phyloP scores from a whole-genome alignment of 2,797 vertebrate genomes.

The Salarias fasciatus region DNA sequence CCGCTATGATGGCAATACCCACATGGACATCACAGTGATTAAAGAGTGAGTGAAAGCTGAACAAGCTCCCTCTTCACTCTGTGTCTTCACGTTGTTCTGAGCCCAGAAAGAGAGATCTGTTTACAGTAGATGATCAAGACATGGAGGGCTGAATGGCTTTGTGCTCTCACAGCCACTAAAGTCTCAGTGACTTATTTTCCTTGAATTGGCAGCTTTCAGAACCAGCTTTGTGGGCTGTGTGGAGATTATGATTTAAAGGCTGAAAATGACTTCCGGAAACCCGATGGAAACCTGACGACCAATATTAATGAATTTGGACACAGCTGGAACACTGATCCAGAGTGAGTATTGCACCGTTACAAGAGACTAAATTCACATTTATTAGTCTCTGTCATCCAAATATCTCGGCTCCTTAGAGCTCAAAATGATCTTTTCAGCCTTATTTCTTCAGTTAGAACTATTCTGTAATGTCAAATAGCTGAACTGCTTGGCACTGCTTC shows the following conservation, averaged over 20 bases:
- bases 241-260: slow-evolving; percentile 77
- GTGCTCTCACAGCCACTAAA: too few relatives aligned
- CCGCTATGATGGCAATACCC: slow-evolving; percentile 83
- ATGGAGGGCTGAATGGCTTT: too few relatives aligned
- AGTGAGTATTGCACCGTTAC: slow-evolving; percentile 48
- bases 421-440: too few relatives aligned
- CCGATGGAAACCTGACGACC: slow-evolving; percentile 71
- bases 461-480: too few relatives aligned
- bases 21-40: slow-evolving; percentile 82
- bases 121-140: too few relatives aligned
- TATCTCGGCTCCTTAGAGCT: too few relatives aligned
- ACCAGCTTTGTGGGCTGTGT: slow-evolving; percentile 80
- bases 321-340: slow-evolving; percentile 81
- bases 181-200: too few relatives aligned
- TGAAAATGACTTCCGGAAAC: slow-evolving; percentile 79
- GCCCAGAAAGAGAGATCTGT: too few relatives aligned
- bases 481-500: not conserved
- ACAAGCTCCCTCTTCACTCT: not conserved
- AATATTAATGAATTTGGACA: slow-evolving; percentile 77
- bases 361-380: too few relatives aligned
- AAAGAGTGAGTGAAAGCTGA: slow-evolving; percentile 76
- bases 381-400: too few relatives aligned
- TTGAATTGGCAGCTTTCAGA: slow-evolving; percentile 66
- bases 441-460: too few relatives aligned
- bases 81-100: not conserved